Conservation (phyloP, 2,888 invertebrate species). For the Bibio marci region DNA sequence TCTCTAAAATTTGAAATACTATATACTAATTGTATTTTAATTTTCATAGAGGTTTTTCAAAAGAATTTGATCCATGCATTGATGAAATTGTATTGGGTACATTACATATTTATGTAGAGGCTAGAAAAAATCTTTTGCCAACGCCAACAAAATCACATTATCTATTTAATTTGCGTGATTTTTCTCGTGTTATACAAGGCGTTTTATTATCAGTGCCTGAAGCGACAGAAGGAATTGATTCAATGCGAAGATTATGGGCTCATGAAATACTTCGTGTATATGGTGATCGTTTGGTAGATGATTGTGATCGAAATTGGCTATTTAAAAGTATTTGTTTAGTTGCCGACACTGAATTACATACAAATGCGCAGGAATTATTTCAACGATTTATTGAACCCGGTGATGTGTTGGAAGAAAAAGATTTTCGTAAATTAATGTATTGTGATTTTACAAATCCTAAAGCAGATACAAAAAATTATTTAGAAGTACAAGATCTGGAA, state of each 20-base stretch:
- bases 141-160: conserved; percentile 91
- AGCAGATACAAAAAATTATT: conserved; percentile 72
- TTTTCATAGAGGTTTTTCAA: conserved; percentile 65
- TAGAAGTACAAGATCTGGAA: conserved; percentile 73
- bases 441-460: conserved; percentile 94
- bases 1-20: too few species aligned
- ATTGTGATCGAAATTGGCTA: conserved; percentile 67
- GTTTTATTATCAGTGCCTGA: conserved; percentile 83
- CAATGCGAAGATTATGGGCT: conserved; percentile 85
- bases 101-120: conserved; percentile 69
- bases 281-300: conserved; percentile 78
- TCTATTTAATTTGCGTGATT: conserved; percentile 85
- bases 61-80: conserved; percentile 85
- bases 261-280: conserved; percentile 88
- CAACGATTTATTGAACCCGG: conserved; percentile 36
- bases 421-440: conserved; percentile 73
- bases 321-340: conserved; percentile 43
- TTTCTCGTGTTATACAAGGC: conserved; percentile 84
- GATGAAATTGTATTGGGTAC: conserved; percentile 78
- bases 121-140: conserved; percentile 65
- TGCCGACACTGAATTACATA: conserved; percentile 34
- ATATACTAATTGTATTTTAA: background rate
- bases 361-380: conserved; percentile 53
- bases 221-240: conserved; percentile 66
- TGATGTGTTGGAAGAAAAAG: conserved; percentile 49